Conservation (phyloP, 2,113 vertebrate species). For the Neogobius melanostomus region DNA sequence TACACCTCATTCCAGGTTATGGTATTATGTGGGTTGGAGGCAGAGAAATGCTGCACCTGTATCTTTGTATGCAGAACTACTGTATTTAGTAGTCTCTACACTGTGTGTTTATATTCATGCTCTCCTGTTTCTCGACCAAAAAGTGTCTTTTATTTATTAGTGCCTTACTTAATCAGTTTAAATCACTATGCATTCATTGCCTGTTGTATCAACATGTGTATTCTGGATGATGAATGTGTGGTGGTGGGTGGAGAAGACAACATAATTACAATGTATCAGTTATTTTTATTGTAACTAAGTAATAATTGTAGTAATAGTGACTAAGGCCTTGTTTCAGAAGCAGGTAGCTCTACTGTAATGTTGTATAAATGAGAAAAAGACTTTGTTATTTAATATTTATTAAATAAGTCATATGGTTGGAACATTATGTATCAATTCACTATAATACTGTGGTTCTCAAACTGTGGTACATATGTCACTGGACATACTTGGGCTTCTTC, state of each 20-base stretch:
- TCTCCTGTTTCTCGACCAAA: neutral
- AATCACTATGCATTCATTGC: neutral
- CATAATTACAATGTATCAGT: neutral
- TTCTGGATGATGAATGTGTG: neutral
- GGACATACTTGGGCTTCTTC: too few relatives aligned
- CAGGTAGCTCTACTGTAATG: too few relatives aligned
- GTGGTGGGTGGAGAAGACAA: neutral
- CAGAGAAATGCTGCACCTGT: neutral
- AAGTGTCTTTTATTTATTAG: conserved; percentile 22
- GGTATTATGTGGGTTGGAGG: neutral
- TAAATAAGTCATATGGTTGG: too few relatives aligned
- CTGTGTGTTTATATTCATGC: neutral
- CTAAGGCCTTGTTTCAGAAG: too few relatives aligned
- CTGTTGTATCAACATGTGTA: neutral
- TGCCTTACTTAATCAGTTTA: conserved; percentile 26
- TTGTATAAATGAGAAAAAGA: too few relatives aligned
- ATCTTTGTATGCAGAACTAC: neutral
- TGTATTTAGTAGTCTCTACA: neutral
- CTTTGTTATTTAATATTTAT: too few relatives aligned
- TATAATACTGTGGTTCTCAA: too few relatives aligned
- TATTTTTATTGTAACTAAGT: neutral
- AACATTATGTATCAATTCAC: too few relatives aligned
- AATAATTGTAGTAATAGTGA: too few relatives aligned
- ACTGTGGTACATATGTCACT: too few relatives aligned
- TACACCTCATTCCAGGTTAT: neutral